phyloP scores from a whole-genome alignment of 2,888 invertebrate genomes.

The Meloe dianella region DNA sequence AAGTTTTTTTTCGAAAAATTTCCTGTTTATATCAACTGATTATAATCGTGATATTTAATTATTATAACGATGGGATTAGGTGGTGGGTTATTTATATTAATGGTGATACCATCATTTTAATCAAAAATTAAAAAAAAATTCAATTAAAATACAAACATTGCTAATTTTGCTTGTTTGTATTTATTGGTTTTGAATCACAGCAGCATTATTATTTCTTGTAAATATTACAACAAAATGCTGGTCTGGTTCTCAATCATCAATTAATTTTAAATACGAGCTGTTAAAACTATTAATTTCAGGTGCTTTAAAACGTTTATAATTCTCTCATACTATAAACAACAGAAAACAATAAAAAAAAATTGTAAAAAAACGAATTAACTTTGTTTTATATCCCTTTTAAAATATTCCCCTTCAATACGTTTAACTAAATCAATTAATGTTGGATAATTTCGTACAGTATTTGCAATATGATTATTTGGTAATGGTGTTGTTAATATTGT shows the following conservation, averaged over 20 bases:
- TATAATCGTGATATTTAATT: conserved; percentile 37
- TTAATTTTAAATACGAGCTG: conserved; percentile 14
- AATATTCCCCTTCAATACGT: conserved; percentile 83
- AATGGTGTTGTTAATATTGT: conserved; percentile 89
- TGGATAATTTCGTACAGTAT: conserved; percentile 77
- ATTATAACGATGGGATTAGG: conserved; percentile 33
- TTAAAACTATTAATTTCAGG: conserved; percentile 28
- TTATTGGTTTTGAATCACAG: conserved; percentile 56
- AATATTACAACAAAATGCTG: conserved; percentile 46
- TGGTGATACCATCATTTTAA: conserved; percentile 28
- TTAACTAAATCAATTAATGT: conserved; percentile 82
- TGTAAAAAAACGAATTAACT: conserved; percentile 14
- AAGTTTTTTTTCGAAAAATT: conserved; percentile 12
- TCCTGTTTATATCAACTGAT: conserved; percentile 13
- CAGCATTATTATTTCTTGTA: conserved; percentile 50
- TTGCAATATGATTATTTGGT: conserved; percentile 81
- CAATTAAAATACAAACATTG: conserved; percentile 19
- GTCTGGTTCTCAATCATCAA: conserved; percentile 51
- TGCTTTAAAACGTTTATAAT: conserved; percentile 28
- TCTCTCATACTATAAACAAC: conserved; percentile 13
- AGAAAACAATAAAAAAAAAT: conserved; percentile 14
- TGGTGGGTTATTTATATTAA: conserved; percentile 39
- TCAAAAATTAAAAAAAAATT: no score
- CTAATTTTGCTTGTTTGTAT: conserved; percentile 27
- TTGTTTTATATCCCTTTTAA: conserved; percentile 60